These are phyloP conservation scores for Rhinolophus ferrumequinum DNA, from an alignment of 2,113 vertebrate species.

Conservation along the genomic window DNA sequence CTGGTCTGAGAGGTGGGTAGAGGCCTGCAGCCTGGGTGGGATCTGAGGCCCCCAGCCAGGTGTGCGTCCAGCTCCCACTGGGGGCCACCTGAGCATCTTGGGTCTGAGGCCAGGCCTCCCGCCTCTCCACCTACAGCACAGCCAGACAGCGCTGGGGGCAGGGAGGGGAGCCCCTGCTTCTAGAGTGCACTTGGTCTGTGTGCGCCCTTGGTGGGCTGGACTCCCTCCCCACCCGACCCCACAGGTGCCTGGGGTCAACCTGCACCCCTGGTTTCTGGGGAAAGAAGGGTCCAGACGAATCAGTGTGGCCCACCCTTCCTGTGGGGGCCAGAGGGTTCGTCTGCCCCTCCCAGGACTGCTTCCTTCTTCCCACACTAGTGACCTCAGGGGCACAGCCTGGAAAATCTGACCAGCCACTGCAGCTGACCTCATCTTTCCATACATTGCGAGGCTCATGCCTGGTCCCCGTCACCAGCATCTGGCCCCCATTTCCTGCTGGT, in stretches of 20 bases:
- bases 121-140: fast-evolving
- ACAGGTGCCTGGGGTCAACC: neutral
- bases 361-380: conserved; percentile 59
- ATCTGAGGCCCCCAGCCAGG: fast-evolving
- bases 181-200: neutral
- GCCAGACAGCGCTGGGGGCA: neutral
- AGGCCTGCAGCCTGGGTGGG: neutral
- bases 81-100: neutral
- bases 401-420: neutral
- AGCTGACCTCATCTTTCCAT: neutral
- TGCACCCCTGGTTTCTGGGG: neutral
- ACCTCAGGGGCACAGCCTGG: conserved; percentile 22
- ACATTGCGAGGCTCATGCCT: fast-evolving
- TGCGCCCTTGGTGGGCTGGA: neutral
- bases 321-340: neutral
- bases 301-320: conserved; percentile 12
- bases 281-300: neutral
- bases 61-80: fast-evolving
- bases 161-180: neutral
- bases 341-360: conserved; percentile 39
- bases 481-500: conserved; percentile 39
- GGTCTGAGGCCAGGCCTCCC: neutral
- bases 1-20: fast-evolving
- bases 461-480: neutral
- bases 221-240: neutral